Evolutionary conservation across 2,888 invertebrate species (phyloP).

Genomic region (Epinotia ramella): DNA sequence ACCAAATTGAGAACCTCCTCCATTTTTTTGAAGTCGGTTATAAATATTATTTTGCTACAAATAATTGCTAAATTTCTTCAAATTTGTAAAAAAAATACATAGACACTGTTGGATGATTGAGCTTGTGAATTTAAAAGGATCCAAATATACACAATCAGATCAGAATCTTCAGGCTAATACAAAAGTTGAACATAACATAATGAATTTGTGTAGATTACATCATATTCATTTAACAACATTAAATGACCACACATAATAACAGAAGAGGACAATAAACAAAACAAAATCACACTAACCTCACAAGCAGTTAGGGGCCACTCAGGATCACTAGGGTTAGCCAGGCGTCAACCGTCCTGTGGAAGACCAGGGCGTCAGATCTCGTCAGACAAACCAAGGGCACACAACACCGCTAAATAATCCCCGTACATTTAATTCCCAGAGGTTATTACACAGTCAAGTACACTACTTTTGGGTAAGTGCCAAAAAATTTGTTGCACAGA

Average conservation of each 20-base stretch:
- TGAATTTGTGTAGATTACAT: background rate
- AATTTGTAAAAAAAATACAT: background rate
- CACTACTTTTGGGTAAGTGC: conserved; percentile 75
- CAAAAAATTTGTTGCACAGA: conserved; percentile 73
- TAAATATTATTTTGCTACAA: too few species aligned
- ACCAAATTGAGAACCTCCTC: too few species aligned
- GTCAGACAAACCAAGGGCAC: conserved; percentile 53
- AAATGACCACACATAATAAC: conserved; percentile 47
- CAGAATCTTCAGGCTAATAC: too few species aligned
- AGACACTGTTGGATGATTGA: background rate
- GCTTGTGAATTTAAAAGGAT: background rate
- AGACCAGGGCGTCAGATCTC: conserved; percentile 72
- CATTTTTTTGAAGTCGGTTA: too few species aligned
- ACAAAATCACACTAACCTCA: conserved; percentile 75
- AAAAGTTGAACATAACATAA: too few species aligned
- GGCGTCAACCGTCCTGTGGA: conserved; percentile 81
- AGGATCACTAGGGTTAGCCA: conserved; percentile 76
- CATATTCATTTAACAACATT: conserved; percentile 7
- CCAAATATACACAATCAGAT: background rate
- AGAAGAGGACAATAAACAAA: conserved; percentile 49
- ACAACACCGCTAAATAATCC: conserved; percentile 55
- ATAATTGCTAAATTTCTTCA: too few species aligned
- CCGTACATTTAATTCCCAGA: conserved; percentile 62
- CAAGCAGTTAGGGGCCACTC: conserved; percentile 82
- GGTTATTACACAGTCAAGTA: conserved; percentile 77